These are phyloP conservation scores for Crocodylus rhombifer DNA, from an alignment of 2,797 vertebrate species.

Conservation along the genomic window DNA sequence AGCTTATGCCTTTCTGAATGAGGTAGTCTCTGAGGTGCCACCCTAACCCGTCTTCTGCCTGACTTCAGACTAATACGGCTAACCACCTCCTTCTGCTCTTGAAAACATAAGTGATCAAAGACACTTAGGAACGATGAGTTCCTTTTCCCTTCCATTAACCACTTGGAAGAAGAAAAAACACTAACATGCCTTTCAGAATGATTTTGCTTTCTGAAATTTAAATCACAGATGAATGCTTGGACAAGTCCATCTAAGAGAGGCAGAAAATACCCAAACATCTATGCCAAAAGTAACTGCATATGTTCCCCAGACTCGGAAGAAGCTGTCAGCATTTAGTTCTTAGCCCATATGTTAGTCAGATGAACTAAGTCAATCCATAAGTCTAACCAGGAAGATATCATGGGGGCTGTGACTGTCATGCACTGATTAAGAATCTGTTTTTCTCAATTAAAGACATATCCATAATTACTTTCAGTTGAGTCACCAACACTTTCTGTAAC, in stretches of 20 bases:
- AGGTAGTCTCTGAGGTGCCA: too few relatives aligned
- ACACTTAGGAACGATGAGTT: not conserved
- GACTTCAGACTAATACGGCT: too few relatives aligned
- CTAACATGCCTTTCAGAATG: not conserved
- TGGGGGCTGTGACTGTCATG: conserved; percentile 8
- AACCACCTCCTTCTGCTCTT: too few relatives aligned
- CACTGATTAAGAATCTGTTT: conserved; percentile 50
- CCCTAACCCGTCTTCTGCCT: too few relatives aligned
- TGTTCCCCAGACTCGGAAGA: conserved; percentile 16
- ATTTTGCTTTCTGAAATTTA: conserved; percentile 13
- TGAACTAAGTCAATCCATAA: conserved; percentile 9
- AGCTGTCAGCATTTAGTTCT: conserved; percentile 17
- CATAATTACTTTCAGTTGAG: conserved; percentile 50
- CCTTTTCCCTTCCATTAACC: not conserved
- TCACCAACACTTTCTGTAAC: conserved; percentile 32
- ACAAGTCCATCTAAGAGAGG: not conserved
- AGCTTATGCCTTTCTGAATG: too few relatives aligned
- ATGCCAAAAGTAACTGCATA: not conserved
- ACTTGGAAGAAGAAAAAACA: not conserved
- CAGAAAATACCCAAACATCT: conserved; percentile 35
- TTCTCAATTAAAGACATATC: conserved; percentile 62
- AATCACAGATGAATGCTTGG: conserved; percentile 23
- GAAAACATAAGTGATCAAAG: not conserved
- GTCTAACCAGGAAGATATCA: conserved; percentile 35
- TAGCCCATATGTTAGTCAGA: conserved; percentile 43